Base-by-base conservation (phyloP, 2,888 invertebrate species). In the Pammene aurita region DNA sequence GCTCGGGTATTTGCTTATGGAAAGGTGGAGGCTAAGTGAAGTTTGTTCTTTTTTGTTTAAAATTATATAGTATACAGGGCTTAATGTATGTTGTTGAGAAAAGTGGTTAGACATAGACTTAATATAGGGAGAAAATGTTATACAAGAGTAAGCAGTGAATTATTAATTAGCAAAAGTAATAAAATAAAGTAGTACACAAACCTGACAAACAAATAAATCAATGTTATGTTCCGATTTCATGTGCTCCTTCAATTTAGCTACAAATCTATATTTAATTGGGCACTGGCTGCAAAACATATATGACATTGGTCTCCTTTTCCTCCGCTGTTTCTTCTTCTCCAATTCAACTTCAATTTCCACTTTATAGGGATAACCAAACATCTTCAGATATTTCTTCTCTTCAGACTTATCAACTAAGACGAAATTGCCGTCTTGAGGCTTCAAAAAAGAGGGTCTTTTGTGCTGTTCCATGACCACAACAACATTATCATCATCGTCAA, bases 121-220 rank as follows among this genome's bases (percentile, higher is more conserved):
- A n/a, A n/a, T n/a, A n/a, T n/a, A n/a, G n/a, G n/a, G n/a, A n/a
- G n/a, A n/a, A n/a, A n/a, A n/a, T n/a, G n/a, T n/a, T n/a, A 26
- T 26, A 26, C 1, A 26, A 26, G 26, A 2, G 26, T 26, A 26
- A 26, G 2, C 26, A 26, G 4, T 4, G 4, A 1, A 26, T 26
- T 26, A 26, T 1, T 9, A 38, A 0, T 38, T 38, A 38, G 9
- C 6, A 9, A 38, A 38, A 38, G 9, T 7, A 38, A 38, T 7
- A 38, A 38, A 5, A 9, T 38, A 7, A 38, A 38, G 2, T 2
- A 38, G 9, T 38, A 38, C n/a, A 68, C 68, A 14, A 72, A 92
- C 92, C 85, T 88, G 87, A 77, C 92, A 92, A 64, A 87, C 77
- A 75, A 81, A 88, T 5, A 91, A 74, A 69, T 81, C 79, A 56